phyloP scores from a whole-genome alignment of 37 sponge, comb jelly and placozoan species.

The Oopsacas minuta region DNA sequence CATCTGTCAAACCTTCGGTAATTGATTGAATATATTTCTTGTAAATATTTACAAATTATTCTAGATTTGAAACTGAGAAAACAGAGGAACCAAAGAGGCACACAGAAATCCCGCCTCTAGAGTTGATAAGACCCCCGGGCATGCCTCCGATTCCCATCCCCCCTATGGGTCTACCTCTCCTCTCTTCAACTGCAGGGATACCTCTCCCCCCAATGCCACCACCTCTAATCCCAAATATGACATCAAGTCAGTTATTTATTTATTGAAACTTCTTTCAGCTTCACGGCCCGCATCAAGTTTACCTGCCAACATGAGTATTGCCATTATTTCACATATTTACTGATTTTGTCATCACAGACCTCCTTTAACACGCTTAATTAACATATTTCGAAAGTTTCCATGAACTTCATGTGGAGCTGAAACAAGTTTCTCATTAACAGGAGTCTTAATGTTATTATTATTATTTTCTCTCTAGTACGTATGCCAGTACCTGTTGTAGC shows the following conservation, averaged over 20 bases:
- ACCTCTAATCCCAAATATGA: neutral
- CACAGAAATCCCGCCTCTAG: neutral
- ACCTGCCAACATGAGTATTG: no score
- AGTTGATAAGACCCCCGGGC: neutral
- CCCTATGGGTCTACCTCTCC: neutral
- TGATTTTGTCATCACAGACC: no score
- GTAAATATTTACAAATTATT: neutral
- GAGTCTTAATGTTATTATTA: neutral
- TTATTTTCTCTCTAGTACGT: neutral
- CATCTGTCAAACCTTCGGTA: no score
- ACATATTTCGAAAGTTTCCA: no score
- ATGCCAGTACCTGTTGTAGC: neutral
- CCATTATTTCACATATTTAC: no score
- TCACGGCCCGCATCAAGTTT: no score
- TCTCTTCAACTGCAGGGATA: neutral
- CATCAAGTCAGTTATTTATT: neutral
- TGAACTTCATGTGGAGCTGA: no score
- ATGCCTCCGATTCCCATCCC: neutral
- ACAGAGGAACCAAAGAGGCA: neutral
- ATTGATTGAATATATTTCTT: neutral
- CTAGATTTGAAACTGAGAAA: neutral
- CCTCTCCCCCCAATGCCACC: neutral
- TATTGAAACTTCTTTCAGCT: neutral
- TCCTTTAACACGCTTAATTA: no score
- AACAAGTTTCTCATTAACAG: no score